Conservation (phyloP, 2,113 vertebrate species). For the Crotalus horridus region DNA sequence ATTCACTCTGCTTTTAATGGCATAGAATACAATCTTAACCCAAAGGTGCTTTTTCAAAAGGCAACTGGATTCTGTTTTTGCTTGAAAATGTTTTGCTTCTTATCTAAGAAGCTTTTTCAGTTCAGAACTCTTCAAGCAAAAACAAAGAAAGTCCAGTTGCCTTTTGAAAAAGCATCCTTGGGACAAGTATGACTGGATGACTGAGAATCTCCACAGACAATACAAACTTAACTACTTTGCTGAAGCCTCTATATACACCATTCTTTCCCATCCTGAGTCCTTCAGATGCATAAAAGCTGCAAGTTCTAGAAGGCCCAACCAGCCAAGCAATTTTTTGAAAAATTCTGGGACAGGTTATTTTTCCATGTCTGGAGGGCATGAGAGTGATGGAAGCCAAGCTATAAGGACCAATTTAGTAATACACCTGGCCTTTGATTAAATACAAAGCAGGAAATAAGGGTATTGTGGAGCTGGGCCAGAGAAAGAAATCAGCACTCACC, state of each 20-base stretch:
- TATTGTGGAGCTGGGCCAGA: background rate
- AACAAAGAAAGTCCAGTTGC: background rate
- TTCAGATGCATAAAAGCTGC: background rate
- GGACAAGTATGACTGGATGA: background rate
- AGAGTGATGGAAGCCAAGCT: background rate
- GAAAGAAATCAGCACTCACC: constrained; percentile 54
- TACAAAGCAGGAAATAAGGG: constrained; percentile 1
- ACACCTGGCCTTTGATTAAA: background rate
- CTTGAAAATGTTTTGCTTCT: background rate
- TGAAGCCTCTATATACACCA: background rate
- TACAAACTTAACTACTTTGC: background rate
- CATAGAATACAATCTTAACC: background rate
- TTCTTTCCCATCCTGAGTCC: background rate
- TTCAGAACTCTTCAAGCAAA: background rate
- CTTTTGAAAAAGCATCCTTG: background rate
- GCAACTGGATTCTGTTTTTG: background rate
- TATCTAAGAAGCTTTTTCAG: background rate
- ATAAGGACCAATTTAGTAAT: background rate
- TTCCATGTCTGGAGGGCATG: background rate
- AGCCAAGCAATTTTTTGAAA: background rate
- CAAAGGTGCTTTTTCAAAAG: background rate
- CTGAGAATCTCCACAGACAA: background rate
- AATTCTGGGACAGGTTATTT: background rate
- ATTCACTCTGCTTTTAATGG: background rate
- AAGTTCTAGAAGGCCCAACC: background rate